These are phyloP conservation scores for Xyrichtys novacula DNA, from an alignment of 2,797 vertebrate genomes.

Conservation along the genomic window DNA sequence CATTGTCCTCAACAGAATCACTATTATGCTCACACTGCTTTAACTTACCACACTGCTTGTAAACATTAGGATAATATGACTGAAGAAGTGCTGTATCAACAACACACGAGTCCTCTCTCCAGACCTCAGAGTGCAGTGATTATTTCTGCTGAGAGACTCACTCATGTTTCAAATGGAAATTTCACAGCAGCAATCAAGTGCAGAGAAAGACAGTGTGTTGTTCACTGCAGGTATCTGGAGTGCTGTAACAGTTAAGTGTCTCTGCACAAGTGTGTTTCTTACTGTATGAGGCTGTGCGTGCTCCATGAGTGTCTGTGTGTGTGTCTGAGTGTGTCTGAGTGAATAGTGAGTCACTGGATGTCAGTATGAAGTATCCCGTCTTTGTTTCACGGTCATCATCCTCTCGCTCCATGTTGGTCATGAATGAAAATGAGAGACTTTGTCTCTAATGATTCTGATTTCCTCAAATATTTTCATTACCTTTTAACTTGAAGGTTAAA, in stretches of 20 bases:
- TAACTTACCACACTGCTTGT: slow-evolving; percentile 17
- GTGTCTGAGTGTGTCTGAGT: slow-evolving; percentile 14
- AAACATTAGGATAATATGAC: slow-evolving; percentile 36
- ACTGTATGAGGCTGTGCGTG: neutral
- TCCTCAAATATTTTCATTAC: neutral
- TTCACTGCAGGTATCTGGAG: neutral
- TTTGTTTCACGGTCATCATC: slow-evolving; percentile 23
- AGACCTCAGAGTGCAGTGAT: slow-evolving; percentile 36
- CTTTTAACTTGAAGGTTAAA: neutral
- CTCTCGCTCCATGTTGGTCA: slow-evolving; percentile 4
- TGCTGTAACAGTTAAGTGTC: no score
- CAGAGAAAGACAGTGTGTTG: slow-evolving; percentile 13
- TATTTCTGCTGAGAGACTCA: slow-evolving; percentile 31
- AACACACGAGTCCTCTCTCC: slow-evolving; percentile 16
- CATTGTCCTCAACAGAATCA: slow-evolving; percentile 33
- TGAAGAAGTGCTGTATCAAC: neutral
- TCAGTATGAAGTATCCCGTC: slow-evolving; percentile 7
- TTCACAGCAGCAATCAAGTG: neutral
- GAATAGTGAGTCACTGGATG: slow-evolving; percentile 18
- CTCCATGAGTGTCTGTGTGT: neutral
- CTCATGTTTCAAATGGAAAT: slow-evolving; percentile 48
- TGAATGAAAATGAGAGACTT: slow-evolving; percentile 12
- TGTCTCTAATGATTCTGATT: neutral
- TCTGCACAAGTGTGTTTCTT: no score
- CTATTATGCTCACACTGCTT: slow-evolving; percentile 50